A percentile compares a stretch with the other conserved stretches of the same genome.
phyloP scores from a whole-genome alignment of 2,888 invertebrate species.

The Drosophila tripunctata region DNA sequence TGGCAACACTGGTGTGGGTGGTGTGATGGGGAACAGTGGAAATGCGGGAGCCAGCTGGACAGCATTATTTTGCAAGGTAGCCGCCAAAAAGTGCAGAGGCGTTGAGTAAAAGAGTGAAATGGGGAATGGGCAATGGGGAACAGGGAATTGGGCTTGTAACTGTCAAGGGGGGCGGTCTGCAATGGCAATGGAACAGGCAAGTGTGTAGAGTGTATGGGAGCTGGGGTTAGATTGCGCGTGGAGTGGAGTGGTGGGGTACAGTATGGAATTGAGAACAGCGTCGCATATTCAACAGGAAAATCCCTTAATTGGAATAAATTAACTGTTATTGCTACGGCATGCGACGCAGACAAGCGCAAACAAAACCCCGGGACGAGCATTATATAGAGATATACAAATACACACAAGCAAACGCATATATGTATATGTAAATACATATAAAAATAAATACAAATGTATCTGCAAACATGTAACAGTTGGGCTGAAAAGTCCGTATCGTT shows the following conservation, averaged over 20 bases:
- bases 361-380: constrained; percentile 40
- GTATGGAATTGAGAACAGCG: constrained; percentile 3
- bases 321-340: constrained; percentile 78
- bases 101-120: background rate
- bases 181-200: background rate
- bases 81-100: background rate
- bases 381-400: constrained; percentile 30
- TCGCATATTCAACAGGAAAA: constrained; percentile 82
- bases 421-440: background rate
- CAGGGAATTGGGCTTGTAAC: constrained; percentile 34
- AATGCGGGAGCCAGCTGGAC: constrained; percentile 51
- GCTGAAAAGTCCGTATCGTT: too few relatives aligned
- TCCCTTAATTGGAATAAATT: constrained; percentile 83
- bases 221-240: constrained; percentile 1
- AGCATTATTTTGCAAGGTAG: constrained; percentile 61
- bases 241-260: background rate
- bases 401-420: too few relatives aligned
- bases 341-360: constrained; percentile 43
- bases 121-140: background rate
- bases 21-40: background rate
- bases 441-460: constrained; percentile 19
- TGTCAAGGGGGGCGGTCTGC: constrained; percentile 49
- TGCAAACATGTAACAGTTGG: constrained; percentile 10
- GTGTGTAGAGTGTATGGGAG: too few relatives aligned
- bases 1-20: too few relatives aligned